phyloP scores from a whole-genome alignment of 1,140 invertebrate species.

The Acromyrmex heyeri region DNA sequence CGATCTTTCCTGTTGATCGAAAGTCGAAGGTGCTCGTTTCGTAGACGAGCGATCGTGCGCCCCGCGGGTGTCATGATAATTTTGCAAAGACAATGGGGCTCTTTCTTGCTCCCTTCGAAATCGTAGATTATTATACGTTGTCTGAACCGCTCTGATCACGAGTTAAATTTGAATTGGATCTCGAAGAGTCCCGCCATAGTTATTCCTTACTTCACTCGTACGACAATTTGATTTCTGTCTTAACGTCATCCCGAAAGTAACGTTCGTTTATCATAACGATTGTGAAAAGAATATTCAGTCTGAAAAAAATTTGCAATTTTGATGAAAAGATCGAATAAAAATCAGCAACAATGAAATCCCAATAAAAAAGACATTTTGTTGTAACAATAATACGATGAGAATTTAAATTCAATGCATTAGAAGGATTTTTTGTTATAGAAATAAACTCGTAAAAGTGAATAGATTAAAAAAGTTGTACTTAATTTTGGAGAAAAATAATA shows the following conservation, averaged over 20 bases:
- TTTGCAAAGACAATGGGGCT: constrained; percentile 68
- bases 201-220: constrained; percentile 28
- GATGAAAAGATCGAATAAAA: neutral
- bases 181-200: constrained; percentile 1
- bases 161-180: constrained; percentile 67
- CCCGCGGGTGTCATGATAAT: constrained; percentile 71
- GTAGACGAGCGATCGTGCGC: constrained; percentile 66
- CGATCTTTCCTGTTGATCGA: constrained; percentile 48
- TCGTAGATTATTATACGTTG: constrained; percentile 68
- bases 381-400: neutral
- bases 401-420: neutral
- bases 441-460: neutral
- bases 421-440: neutral
- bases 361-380: neutral
- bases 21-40: constrained; percentile 67
- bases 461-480: neutral
- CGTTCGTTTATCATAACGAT: neutral
- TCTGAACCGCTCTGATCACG: constrained; percentile 50
- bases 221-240: constrained; percentile 41
- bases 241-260: neutral
- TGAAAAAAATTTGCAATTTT: neutral
- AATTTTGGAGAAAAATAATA: neutral
- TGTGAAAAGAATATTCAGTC: neutral
- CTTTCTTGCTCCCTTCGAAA: constrained; percentile 61
- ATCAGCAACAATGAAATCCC: neutral